These are phyloP conservation scores for Lamellibrachia columna DNA, from an alignment of 2,888 invertebrate genomes.

Conservation along the genomic window DNA sequence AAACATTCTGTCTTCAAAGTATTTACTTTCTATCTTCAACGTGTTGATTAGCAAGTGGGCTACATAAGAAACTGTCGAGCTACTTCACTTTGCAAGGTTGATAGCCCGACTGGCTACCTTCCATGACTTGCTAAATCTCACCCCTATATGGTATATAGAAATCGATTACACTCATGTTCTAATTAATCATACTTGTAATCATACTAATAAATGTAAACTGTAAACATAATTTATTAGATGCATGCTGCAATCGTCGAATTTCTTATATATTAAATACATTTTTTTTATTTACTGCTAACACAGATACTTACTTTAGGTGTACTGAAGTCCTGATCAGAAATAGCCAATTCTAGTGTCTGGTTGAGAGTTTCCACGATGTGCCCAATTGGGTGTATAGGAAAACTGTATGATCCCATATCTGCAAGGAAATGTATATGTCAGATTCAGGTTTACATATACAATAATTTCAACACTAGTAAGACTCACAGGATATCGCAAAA, in stretches of 20 bases:
- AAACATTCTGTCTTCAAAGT: no score
- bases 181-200: no score
- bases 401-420: conserved; percentile 3
- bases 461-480: background rate
- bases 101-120: no score
- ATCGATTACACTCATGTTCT: no score
- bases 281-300: background rate
- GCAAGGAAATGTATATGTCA: background rate
- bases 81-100: no score
- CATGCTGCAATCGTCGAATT: background rate
- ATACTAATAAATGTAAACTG: no score
- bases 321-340: background rate
- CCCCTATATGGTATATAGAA: no score
- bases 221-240: no score
- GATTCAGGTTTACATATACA: background rate
- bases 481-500: background rate
- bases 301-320: background rate
- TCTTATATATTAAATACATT: background rate
- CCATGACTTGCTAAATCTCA: no score
- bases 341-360: background rate
- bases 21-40: no score
- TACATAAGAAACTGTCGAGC: no score
- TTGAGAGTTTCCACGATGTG: background rate
- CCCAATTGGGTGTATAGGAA: background rate
- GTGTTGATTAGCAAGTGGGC: no score